Percentiles rank a stretch among this genome's conserved stretches.
Conservation (phyloP, 1,140 invertebrate species). For the Trichonephila inaurata region DNA sequence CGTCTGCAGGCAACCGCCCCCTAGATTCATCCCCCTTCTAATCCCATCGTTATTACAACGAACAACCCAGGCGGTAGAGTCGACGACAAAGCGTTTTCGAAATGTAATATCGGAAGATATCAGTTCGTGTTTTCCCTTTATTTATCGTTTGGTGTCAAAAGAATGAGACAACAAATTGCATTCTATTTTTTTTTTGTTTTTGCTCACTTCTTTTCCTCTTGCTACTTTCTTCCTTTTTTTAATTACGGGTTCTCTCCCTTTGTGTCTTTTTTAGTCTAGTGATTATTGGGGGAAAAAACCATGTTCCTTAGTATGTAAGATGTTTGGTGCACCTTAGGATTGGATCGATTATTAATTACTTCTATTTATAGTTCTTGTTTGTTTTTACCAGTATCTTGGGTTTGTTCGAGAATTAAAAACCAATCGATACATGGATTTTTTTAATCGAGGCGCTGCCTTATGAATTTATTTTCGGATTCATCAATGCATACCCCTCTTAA, state of each 20-base stretch:
- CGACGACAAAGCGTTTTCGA: constrained; percentile 29
- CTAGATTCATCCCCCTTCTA: neutral
- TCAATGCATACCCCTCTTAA: too few relatives aligned
- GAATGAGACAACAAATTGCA: constrained; percentile 34
- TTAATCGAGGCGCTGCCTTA: neutral
- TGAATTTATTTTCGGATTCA: neutral
- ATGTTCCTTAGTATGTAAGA: neutral
- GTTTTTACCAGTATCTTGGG: neutral
- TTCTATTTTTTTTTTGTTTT: neutral
- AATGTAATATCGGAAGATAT: constrained; percentile 32
- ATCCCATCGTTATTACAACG: neutral
- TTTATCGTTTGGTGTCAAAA: constrained; percentile 16
- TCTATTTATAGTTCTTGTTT: neutral
- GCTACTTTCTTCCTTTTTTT: neutral
- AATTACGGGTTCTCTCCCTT: neutral
- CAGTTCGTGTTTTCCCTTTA: neutral
- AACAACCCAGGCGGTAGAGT: constrained; percentile 1
- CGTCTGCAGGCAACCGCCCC: neutral
- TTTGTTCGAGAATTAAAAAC: neutral
- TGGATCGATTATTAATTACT: constrained; percentile 15
- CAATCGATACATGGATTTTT: too few relatives aligned
- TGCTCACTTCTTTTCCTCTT: neutral
- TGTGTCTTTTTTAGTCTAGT: neutral
- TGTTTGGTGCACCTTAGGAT: neutral
- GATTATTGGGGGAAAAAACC: neutral